Evolutionary conservation across 2,113 vertebrate species (phyloP).

Genomic region (Orycteropus afer): DNA sequence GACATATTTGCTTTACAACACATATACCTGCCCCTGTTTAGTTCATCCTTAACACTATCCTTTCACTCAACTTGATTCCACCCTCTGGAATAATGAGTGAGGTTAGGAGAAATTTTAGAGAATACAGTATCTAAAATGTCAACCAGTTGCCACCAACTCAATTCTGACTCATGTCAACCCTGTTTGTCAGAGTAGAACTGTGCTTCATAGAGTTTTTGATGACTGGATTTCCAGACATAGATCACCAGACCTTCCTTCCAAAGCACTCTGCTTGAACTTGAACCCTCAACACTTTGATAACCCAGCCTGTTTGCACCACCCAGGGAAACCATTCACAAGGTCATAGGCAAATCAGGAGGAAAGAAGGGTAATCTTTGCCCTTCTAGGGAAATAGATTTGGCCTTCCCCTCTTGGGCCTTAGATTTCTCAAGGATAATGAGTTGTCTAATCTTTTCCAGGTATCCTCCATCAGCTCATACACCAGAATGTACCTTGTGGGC

Average conservation of each 20-base stretch:
- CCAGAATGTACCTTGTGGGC: fast-evolving
- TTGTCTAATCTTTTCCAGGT: not conserved
- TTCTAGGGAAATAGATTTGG: not conserved
- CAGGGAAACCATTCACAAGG: not conserved
- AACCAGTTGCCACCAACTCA: not conserved
- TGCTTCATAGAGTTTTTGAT: not conserved
- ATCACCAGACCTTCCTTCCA: not conserved
- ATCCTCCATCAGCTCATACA: not conserved
- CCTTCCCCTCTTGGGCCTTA: not conserved
- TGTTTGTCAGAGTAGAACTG: not conserved
- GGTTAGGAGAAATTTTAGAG: not conserved
- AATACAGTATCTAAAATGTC: not conserved
- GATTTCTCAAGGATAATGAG: not conserved
- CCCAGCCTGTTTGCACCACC: not conserved
- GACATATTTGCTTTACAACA: too few species aligned
- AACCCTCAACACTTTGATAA: not conserved
- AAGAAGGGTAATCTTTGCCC: not conserved
- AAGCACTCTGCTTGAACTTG: not conserved
- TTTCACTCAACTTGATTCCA: not conserved
- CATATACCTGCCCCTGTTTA: not conserved
- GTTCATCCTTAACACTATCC: not conserved
- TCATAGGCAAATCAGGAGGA: not conserved
- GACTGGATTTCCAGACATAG: not conserved
- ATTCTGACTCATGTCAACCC: not conserved
- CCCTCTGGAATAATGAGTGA: not conserved